Percentiles rank a stretch among this genome's conserved stretches.
Evolutionary conservation across 2,113 vertebrate genomes (phyloP).

Genomic region (Scartelaos histophorus): DNA sequence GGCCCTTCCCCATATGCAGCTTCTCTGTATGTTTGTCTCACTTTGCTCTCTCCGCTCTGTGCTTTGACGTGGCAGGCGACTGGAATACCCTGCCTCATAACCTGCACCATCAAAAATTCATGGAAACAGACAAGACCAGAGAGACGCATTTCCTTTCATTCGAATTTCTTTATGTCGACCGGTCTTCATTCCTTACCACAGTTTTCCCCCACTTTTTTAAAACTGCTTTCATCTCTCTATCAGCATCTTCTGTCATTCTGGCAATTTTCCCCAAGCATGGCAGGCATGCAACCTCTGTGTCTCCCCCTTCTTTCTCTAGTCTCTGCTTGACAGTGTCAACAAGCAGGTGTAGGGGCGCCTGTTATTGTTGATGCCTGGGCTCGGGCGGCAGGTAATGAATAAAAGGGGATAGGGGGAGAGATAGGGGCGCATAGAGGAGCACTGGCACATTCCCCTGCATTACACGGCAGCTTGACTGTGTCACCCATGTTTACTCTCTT

Average conservation of each 20-base stretch:
- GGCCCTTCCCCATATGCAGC: slow-evolving; percentile 11
- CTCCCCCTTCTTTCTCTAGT: slow-evolving; percentile 57
- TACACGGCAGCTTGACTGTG: slow-evolving; percentile 70
- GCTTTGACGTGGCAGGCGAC: slow-evolving; percentile 62
- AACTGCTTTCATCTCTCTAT: slow-evolving; percentile 63
- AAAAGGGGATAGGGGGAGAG: slow-evolving; percentile 56
- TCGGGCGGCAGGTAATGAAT: slow-evolving; percentile 72
- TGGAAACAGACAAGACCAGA: slow-evolving; percentile 51
- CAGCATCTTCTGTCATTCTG: slow-evolving; percentile 66
- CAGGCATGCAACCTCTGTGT: slow-evolving; percentile 47
- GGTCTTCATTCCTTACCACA: slow-evolving; percentile 41
- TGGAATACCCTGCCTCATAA: slow-evolving; percentile 58
- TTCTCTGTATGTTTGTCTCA: slow-evolving; percentile 41
- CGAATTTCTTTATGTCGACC: slow-evolving; percentile 43
- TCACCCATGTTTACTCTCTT: slow-evolving; percentile 71
- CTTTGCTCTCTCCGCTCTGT: slow-evolving; percentile 44
- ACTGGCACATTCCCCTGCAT: slow-evolving; percentile 61
- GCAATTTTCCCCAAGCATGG: slow-evolving; percentile 68
- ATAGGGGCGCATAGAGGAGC: slow-evolving; percentile 31
- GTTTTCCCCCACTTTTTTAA: slow-evolving; percentile 28
- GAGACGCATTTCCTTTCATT: slow-evolving; percentile 58
- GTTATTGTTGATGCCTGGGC: slow-evolving; percentile 70
- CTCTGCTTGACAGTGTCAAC: slow-evolving; percentile 72
- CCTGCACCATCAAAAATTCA: slow-evolving; percentile 71
- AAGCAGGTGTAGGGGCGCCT: slow-evolving; percentile 69